Evolutionary conservation across 2,888 invertebrate species (phyloP).

Genomic region (Orthosia incerta): DNA sequence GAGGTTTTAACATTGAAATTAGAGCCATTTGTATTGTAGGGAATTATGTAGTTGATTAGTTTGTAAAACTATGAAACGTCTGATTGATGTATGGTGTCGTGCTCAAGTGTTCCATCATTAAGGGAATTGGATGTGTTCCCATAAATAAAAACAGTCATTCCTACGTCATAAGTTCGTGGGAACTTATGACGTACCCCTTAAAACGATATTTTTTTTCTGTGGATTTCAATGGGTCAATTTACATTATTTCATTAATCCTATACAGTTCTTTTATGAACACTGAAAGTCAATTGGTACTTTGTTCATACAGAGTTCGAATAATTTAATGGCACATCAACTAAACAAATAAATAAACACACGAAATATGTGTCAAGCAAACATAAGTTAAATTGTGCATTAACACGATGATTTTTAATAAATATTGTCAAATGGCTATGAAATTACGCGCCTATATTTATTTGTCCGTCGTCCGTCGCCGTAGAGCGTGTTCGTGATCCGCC

Average conservation of each 20-base stretch:
- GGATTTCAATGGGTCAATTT: too few species aligned
- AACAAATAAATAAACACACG: constrained; percentile 14
- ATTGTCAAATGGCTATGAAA: constrained; percentile 37
- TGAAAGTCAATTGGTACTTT: not conserved
- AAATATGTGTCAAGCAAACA: constrained; percentile 25
- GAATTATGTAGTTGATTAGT: constrained; percentile 44
- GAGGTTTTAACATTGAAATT: constrained; percentile 64
- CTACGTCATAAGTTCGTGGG: not conserved
- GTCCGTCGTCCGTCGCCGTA: constrained; percentile 27
- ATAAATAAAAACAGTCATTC: constrained; percentile 46
- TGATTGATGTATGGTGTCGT: constrained; percentile 20
- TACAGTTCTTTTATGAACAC: not conserved
- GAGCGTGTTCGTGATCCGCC: constrained; percentile 60
- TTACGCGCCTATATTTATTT: constrained; percentile 55
- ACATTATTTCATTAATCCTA: too few species aligned
- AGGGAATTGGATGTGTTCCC: constrained; percentile 22
- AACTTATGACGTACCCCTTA: not conserved
- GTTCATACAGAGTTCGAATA: not conserved
- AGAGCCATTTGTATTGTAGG: constrained; percentile 39
- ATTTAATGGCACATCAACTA: constrained; percentile 5
- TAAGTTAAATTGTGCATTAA: constrained; percentile 46
- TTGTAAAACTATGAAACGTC: constrained; percentile 35
- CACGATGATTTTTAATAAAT: constrained; percentile 26
- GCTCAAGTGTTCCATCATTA: constrained; percentile 1
- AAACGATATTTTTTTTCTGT: too few species aligned